A percentile compares a stretch with the other conserved stretches of the same genome.
These are phyloP conservation scores for Bergia puertoricense DNA, from an alignment of 92 coral and sea anemone genomes.

Conservation along the genomic window DNA sequence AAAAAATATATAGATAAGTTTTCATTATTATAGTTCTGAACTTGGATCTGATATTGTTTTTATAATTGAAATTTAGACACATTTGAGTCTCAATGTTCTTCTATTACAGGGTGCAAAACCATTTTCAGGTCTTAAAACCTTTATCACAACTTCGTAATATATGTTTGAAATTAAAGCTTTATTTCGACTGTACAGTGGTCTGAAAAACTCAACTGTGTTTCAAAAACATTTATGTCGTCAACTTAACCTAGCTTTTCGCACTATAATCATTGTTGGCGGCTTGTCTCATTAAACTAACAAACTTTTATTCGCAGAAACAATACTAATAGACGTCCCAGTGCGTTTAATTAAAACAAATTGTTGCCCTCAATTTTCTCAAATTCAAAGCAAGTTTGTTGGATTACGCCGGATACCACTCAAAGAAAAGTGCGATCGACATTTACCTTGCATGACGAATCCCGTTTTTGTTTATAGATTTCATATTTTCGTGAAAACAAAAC, in stretches of 20 bases:
- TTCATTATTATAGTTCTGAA: too few relatives aligned
- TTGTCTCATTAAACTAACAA: not conserved
- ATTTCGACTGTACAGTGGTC: too few relatives aligned
- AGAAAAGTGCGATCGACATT: not conserved
- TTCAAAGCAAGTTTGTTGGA: not conserved
- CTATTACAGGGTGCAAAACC: not conserved
- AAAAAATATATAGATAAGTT: too few relatives aligned
- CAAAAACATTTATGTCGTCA: too few relatives aligned
- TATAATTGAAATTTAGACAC: too few relatives aligned
- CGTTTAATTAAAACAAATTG: constrained; percentile 24
- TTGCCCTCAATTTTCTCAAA: not conserved
- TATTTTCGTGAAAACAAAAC: too few relatives aligned
- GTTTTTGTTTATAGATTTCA: too few relatives aligned
- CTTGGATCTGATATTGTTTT: too few relatives aligned
- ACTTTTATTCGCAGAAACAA: not conserved
- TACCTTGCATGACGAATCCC: not conserved
- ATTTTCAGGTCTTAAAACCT: not conserved
- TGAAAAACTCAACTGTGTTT: too few relatives aligned
- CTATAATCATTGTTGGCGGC: not conserved
- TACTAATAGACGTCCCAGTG: not conserved
- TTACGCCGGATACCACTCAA: not conserved
- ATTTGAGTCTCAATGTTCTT: too few relatives aligned
- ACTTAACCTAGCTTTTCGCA: not conserved
- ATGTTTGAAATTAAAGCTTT: too few relatives aligned
- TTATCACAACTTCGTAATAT: not conserved